Evolutionary conservation across 2,888 invertebrate species (phyloP), one percentile per base, ranked within the genome.

Genomic region (Oscheius sp.): DNA sequence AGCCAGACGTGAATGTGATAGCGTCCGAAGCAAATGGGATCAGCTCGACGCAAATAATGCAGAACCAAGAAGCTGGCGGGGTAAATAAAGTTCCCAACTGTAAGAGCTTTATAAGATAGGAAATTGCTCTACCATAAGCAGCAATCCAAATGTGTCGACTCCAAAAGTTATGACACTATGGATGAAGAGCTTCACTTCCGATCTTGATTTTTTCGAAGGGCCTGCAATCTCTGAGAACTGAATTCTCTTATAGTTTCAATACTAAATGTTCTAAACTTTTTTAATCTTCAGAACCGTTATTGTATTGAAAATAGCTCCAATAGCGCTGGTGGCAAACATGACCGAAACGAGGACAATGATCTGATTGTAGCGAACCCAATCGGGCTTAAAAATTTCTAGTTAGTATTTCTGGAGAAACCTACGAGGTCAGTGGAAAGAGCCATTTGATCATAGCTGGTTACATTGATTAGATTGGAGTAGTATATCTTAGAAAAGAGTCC

Each of bases 81-180:
- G 10, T 52, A 25, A 2, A 27, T 29, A 25, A 52, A 27, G n/a
- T n/a, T 55, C 33, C 55, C 31, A 31, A 23, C 55, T 33, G 10
- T 31, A 48, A 3, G 34, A 1, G n/a, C 34, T 33, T 15, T 31
- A n/a, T 55, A 10, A 48, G 25, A 3, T 23, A 48, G 23, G 48
- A 48, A 48, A 20, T 6, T 3, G 48, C 12, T 23, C 17, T 20
- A 55, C 34, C 17, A 29, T 52, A 15, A 52, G n/a, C 4, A 55
- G 12, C 5, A 34, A 34, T 3, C 17, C 55, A 17, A 55, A 31
- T 3, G 55, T 33, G 20, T 55, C 55, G 8, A 55, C 34, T 15
- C 15, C 17, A n/a, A 55, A 55, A n/a, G n/a, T 55, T 27, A 55
- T 55, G 33, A 55, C 17, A 10, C 55, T 34, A 23, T 55, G 55